These are phyloP conservation scores for Aptenodytes forsteri DNA, from an alignment of 2,113 vertebrate species.

Conservation along the genomic window DNA sequence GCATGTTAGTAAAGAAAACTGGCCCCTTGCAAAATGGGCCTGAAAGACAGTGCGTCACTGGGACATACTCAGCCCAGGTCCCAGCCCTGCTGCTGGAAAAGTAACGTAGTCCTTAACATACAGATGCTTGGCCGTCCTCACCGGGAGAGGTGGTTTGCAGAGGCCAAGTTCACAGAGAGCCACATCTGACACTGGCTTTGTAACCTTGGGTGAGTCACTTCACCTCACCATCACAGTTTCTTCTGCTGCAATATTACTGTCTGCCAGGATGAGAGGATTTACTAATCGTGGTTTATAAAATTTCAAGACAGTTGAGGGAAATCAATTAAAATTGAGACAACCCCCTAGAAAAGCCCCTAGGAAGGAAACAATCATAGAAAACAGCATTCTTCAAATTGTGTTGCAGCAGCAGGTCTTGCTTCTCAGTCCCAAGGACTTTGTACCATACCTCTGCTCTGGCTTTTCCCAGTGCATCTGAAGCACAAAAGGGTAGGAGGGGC, in stretches of 20 bases:
- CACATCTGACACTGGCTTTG: background rate
- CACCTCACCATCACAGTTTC: background rate
- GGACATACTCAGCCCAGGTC: background rate
- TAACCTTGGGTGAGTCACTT: background rate
- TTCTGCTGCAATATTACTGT: background rate
- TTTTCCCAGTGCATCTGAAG: background rate
- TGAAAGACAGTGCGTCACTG: background rate
- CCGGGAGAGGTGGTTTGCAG: background rate
- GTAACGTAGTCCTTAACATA: fast-evolving
- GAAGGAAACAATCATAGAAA: background rate
- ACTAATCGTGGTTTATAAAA: background rate
- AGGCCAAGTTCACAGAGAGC: background rate
- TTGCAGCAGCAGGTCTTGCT: background rate
- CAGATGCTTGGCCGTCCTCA: background rate
- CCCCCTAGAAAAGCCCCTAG: background rate
- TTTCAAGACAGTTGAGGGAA: background rate
- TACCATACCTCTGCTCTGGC: background rate
- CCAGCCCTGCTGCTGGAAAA: background rate
- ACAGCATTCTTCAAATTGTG: background rate
- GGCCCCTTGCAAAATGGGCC: background rate
- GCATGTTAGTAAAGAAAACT: background rate
- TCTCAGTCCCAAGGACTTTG: background rate
- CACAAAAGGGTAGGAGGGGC: fast-evolving
- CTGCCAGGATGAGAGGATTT: background rate
- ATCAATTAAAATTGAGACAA: background rate